A percentile compares a stretch with the other conserved stretches of the same genome.
Evolutionary conservation across 2,113 vertebrate species (phyloP).

Genomic region (Zapus hudsonius): DNA sequence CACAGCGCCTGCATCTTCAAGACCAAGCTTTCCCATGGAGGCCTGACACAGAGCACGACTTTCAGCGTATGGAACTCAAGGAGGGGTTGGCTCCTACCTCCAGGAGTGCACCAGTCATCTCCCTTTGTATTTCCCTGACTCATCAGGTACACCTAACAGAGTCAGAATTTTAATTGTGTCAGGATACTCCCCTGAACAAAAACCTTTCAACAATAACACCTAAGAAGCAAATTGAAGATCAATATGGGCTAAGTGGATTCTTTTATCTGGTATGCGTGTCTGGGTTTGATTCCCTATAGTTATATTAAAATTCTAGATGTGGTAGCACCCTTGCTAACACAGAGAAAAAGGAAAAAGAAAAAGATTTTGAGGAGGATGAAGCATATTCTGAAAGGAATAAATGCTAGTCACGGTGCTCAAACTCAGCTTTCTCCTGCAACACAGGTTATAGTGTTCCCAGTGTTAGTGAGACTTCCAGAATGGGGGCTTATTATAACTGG

Average conservation of each 20-base stretch:
- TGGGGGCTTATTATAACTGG: neutral
- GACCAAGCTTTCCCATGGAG: neutral
- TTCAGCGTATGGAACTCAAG: neutral
- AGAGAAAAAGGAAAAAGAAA: neutral
- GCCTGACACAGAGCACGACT: neutral
- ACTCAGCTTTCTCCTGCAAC: neutral
- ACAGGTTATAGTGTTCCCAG: neutral
- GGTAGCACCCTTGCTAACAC: neutral
- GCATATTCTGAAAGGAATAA: neutral
- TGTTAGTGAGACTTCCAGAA: neutral
- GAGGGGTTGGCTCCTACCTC: neutral
- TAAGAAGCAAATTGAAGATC: neutral
- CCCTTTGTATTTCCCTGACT: rapidly evolving
- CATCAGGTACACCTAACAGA: neutral
- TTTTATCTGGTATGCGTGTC: neutral
- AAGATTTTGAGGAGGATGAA: neutral
- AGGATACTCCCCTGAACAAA: neutral
- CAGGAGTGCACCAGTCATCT: no score
- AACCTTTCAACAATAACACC: neutral
- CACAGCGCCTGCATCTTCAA: no score
- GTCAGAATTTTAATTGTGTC: neutral
- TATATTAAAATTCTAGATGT: no score
- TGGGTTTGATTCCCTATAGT: no score
- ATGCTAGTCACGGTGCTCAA: neutral
- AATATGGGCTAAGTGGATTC: no score